Evolutionary conservation across 1,140 invertebrate species (phyloP).

Genomic region (Drosophila bifasciata): DNA sequence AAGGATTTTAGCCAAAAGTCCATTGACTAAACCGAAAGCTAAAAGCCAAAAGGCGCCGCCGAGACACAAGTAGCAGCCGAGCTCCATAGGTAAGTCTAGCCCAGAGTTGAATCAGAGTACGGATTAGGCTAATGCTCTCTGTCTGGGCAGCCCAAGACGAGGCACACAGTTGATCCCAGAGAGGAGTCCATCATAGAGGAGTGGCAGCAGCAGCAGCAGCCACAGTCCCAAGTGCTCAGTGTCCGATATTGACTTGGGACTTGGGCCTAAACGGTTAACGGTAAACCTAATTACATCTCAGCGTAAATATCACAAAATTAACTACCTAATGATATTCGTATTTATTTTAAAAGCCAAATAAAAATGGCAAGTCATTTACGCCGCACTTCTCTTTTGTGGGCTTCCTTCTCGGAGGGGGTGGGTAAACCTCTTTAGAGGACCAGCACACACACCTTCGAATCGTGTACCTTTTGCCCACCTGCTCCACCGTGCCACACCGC

Average conservation of each 20-base stretch:
- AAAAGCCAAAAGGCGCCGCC: no score
- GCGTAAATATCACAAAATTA: slow-evolving; percentile 49
- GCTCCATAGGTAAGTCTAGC: no score
- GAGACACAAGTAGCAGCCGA: no score
- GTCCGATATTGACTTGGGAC: slow-evolving; percentile 20
- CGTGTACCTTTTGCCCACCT: no score
- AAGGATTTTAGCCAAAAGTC: slow-evolving; percentile 44
- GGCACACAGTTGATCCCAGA: no score
- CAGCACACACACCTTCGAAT: slow-evolving; percentile 8
- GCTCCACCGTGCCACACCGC: not conserved
- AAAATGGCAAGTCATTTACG: slow-evolving; percentile 36
- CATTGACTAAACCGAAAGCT: slow-evolving; percentile 60
- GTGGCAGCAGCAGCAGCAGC: not conserved
- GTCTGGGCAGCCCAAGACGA: no score
- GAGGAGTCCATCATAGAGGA: not conserved
- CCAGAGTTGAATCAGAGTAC: no score
- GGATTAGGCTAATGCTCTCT: no score
- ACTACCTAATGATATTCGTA: slow-evolving; percentile 46
- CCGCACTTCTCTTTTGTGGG: no score
- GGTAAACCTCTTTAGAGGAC: no score
- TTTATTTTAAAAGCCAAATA: slow-evolving; percentile 33
- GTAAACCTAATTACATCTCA: slow-evolving; percentile 37
- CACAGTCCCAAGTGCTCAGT: not conserved
- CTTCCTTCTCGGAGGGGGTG: no score
- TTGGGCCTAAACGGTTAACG: not conserved